Evolutionary conservation across 30 jellyfish, hydroid and myxozoan genomes (phyloP).

Genomic region (Aurelia aurita): DNA sequence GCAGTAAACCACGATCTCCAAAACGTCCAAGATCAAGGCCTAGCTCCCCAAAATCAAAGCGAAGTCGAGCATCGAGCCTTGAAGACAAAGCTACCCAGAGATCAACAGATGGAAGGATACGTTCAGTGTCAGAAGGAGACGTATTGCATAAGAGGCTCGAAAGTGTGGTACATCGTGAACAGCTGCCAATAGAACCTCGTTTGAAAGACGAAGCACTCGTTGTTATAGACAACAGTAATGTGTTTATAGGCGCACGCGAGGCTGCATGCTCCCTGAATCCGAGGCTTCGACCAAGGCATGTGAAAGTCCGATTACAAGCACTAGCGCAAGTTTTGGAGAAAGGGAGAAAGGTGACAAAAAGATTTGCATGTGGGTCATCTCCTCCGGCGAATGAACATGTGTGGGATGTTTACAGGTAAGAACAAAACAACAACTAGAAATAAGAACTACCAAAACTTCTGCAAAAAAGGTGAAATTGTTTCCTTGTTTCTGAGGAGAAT

Average conservation of each 20-base stretch:
- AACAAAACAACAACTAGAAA: too few species aligned
- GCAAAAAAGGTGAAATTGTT: too few species aligned
- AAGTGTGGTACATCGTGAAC: background rate
- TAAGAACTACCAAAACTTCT: too few species aligned
- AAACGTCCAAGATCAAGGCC: background rate
- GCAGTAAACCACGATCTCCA: background rate
- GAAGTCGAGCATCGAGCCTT: conserved; percentile 51
- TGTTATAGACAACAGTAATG: conserved; percentile 89
- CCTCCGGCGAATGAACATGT: conserved; percentile 88
- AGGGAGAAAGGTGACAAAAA: conserved; percentile 76
- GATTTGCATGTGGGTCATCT: conserved; percentile 88
- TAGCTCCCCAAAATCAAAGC: conserved; percentile 4
- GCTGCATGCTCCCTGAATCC: conserved; percentile 85
- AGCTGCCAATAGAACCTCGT: conserved; percentile 3
- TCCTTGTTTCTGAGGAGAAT: too few species aligned
- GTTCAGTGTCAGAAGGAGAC: conserved; percentile 63
- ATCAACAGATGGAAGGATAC: conserved; percentile 18
- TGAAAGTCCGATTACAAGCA: conserved; percentile 79
- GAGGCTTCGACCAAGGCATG: conserved; percentile 80
- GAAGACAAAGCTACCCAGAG: conserved; percentile 9
- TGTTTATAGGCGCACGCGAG: conserved; percentile 93
- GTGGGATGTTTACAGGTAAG: conserved; percentile 95
- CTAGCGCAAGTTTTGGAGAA: conserved; percentile 74
- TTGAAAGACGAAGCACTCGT: conserved; percentile 54
- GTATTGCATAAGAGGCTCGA: background rate